phyloP scores from a whole-genome alignment of 2,888 invertebrate genomes.

The Epiblema foenella region DNA sequence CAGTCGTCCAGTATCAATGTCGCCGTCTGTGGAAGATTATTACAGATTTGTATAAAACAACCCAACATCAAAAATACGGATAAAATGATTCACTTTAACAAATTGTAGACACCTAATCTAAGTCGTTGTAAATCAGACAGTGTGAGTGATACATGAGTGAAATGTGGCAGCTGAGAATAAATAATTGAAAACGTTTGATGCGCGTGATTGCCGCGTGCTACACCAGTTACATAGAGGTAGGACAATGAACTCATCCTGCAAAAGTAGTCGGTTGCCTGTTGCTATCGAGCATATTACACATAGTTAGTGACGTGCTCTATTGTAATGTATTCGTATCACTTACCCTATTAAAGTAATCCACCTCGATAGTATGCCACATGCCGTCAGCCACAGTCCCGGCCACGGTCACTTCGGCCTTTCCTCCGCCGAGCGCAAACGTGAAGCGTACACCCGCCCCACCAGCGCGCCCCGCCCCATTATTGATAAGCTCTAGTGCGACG shows the following conservation, averaged over 20 bases:
- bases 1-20: constrained; percentile 94
- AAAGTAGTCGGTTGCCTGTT: neutral
- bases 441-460: constrained; percentile 88
- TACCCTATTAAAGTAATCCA: constrained; percentile 93
- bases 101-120: too few species aligned
- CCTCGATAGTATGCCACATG: constrained; percentile 93
- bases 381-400: constrained; percentile 93
- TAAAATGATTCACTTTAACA: too few species aligned
- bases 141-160: too few species aligned
- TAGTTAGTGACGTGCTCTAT: neutral
- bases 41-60: too few species aligned
- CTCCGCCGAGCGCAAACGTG: constrained; percentile 94
- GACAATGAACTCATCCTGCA: neutral
- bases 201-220: neutral
- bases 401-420: constrained; percentile 88
- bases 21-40: constrained; percentile 86
- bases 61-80: too few species aligned
- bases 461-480: constrained; percentile 77
- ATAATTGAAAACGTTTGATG: neutral
- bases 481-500: constrained; percentile 93
- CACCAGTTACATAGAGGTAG: neutral
- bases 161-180: neutral
- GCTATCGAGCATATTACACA: too few species aligned
- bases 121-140: neutral
- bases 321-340: constrained; percentile 40